A percentile compares a stretch with the other conserved stretches of the same genome.
Evolutionary conservation across 2,888 invertebrate genomes (phyloP).

Genomic region (Syritta pipiens): DNA sequence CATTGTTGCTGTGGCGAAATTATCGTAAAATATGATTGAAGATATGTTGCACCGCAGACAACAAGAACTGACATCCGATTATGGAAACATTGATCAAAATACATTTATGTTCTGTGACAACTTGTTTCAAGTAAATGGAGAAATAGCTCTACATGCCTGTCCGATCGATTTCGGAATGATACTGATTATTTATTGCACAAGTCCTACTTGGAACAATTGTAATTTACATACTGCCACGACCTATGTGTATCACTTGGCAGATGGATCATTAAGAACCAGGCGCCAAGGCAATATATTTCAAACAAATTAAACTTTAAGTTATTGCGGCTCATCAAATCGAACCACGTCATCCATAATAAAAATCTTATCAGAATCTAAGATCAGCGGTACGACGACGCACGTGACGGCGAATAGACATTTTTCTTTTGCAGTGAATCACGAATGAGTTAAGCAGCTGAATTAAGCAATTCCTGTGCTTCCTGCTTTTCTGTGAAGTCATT

Average conservation of each 20-base stretch:
- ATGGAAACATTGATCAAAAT: too few species aligned
- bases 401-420: too few species aligned
- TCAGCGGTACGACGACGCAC: too few species aligned
- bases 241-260: background rate
- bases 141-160: conserved; percentile 21
- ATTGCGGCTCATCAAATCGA: conserved; percentile 12
- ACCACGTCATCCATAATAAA: conserved; percentile 4
- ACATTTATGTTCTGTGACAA: too few species aligned
- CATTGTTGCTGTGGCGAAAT: too few species aligned
- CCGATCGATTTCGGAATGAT: conserved; percentile 14
- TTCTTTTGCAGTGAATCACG: background rate
- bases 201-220: conserved; percentile 22
- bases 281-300: conserved; percentile 16
- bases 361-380: background rate
- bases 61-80: too few species aligned
- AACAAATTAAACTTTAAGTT: conserved; percentile 7
- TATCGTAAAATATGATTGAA: too few species aligned
- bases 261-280: background rate
- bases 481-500: background rate
- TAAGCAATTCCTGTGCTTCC: too few species aligned
- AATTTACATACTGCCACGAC: conserved; percentile 24
- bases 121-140: too few species aligned
- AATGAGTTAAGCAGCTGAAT: too few species aligned
- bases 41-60: too few species aligned
- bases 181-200: conserved; percentile 37